These are phyloP conservation scores for Catharus ustulatus DNA, from an alignment of 2,797 vertebrate genomes.

Conservation along the genomic window DNA sequence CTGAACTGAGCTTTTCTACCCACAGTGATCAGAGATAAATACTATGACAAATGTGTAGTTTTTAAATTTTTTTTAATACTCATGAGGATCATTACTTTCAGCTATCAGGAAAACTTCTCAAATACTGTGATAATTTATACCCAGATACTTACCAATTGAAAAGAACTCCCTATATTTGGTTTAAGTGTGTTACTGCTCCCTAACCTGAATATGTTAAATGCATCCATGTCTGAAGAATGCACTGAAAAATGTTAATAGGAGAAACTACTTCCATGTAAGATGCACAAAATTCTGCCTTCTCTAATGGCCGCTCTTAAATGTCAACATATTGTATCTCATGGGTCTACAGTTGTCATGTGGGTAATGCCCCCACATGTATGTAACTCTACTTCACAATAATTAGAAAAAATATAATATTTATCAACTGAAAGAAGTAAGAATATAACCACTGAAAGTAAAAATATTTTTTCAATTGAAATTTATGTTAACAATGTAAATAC, in stretches of 20 bases:
- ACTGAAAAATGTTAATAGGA: neutral
- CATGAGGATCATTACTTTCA: neutral
- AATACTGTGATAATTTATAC: neutral
- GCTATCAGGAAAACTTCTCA: neutral
- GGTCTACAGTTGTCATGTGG: neutral
- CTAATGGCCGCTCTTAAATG: neutral
- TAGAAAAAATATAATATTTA: neutral
- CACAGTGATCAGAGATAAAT: neutral
- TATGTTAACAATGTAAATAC: neutral
- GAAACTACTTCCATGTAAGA: neutral
- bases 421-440: neutral
- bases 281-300: neutral
- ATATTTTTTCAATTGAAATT: neutral
- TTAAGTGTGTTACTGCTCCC: neutral
- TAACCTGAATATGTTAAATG: neutral
- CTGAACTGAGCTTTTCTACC: neutral
- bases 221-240: neutral
- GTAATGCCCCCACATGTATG: neutral
- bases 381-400: neutral
- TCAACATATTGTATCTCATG: neutral
- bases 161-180: neutral
- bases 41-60: fast-evolving
- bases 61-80: neutral
- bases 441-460: neutral
- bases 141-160: neutral